Conservation (phyloP, 2,113 vertebrate genomes). For the Myrmecophaga tridactyla region DNA sequence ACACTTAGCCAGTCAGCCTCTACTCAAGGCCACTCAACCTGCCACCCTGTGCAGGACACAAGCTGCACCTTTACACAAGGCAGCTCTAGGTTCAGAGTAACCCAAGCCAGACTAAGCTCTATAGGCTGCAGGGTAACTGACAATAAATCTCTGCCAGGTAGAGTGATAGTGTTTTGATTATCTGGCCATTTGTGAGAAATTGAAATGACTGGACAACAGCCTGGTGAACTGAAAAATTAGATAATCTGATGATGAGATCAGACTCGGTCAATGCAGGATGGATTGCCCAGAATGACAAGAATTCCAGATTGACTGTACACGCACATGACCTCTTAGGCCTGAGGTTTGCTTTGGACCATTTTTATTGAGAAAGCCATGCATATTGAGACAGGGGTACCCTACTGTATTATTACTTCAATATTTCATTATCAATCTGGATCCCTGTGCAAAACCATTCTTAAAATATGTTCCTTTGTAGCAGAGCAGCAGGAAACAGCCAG, state of each 20-base stretch:
- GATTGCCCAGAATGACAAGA: neutral
- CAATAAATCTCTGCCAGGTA: neutral
- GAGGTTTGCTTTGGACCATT: neutral
- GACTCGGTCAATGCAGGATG: neutral
- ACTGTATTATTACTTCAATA: neutral
- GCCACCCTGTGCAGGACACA: neutral
- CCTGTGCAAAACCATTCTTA: neutral
- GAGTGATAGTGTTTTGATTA: neutral
- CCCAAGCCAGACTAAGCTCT: neutral
- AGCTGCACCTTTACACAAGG: neutral
- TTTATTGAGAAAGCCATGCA: conserved; percentile 9
- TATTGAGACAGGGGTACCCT: neutral
- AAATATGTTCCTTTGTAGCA: neutral
- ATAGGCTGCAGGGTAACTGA: neutral
- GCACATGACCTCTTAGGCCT: neutral
- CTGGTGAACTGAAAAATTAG: too few relatives aligned
- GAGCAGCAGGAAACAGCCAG: neutral
- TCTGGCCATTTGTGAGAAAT: neutral
- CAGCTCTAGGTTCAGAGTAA: neutral
- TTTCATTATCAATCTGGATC: neutral
- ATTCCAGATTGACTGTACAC: neutral
- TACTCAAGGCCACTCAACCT: neutral
- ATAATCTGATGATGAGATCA: neutral
- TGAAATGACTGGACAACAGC: neutral
- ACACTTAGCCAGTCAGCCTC: neutral